Evolutionary conservation across 1,140 invertebrate genomes (phyloP).

Genomic region (Papilio xuthus): DNA sequence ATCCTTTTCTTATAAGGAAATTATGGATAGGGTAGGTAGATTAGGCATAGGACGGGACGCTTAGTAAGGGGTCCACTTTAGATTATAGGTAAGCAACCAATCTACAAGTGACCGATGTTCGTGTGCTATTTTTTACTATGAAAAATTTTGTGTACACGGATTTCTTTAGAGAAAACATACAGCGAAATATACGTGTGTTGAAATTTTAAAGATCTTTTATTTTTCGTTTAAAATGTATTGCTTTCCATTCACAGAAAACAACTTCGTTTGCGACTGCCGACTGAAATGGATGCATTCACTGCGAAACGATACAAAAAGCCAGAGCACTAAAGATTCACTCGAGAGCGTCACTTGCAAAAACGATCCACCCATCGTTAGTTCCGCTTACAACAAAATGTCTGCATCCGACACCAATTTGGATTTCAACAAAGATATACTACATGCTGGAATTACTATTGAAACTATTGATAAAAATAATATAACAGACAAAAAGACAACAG

Average conservation of each 20-base stretch:
- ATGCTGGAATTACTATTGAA: conserved; percentile 58
- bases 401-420: conserved; percentile 58
- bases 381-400: conserved; percentile 71
- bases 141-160: too few relatives aligned
- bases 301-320: conserved; percentile 87
- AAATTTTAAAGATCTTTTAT: neutral
- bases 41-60: too few relatives aligned
- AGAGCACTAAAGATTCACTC: conserved; percentile 84
- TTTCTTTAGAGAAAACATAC: too few relatives aligned
- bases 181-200: neutral
- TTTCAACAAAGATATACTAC: conserved; percentile 59
- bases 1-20: too few relatives aligned
- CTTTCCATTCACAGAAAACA: conserved; percentile 85
- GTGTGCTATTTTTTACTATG: too few relatives aligned
- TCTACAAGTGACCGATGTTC: too few relatives aligned
- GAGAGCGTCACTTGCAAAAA: conserved; percentile 86
- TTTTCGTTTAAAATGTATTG: conserved; percentile 41
- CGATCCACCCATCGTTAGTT: conserved; percentile 77
- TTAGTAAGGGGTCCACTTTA: too few relatives aligned
- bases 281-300: conserved; percentile 85
- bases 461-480: conserved; percentile 61
- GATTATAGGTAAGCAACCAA: too few relatives aligned
- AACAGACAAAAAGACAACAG: conserved; percentile 59
- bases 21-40: too few relatives aligned
- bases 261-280: conserved; percentile 90